Evolutionary conservation across 1,140 invertebrate species (phyloP).

Genomic region (Scaptodrosophila lebanonensis): DNA sequence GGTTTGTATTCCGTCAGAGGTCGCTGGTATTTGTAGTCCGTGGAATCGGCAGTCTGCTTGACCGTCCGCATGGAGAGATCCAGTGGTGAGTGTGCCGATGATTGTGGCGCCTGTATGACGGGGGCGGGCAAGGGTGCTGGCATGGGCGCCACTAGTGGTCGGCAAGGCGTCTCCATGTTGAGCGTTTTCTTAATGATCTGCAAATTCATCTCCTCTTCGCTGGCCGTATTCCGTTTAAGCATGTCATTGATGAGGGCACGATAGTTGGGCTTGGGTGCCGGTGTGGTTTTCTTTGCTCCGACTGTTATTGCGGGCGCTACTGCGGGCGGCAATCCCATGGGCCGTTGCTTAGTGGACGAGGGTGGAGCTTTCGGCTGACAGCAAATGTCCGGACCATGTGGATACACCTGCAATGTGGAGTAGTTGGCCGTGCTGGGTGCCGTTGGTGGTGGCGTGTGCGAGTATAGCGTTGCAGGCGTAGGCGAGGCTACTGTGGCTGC

Average conservation of each 20-base stretch:
- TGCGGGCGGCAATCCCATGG: neutral
- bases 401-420: conserved; percentile 55
- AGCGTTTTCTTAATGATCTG: conserved; percentile 74
- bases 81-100: conserved; percentile 83
- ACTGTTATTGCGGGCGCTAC: neutral
- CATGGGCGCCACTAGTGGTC: neutral
- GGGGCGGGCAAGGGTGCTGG: neutral
- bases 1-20: conserved; percentile 7
- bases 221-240: conserved; percentile 57
- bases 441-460: conserved; percentile 26
- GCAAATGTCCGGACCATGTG: conserved; percentile 59
- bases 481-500: conserved; percentile 60
- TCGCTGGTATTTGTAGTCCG: conserved; percentile 82
- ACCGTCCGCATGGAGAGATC: conserved; percentile 92
- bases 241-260: conserved; percentile 64
- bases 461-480: conserved; percentile 39
- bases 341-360: conserved; percentile 1
- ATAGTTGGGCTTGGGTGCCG: conserved; percentile 59
- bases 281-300: conserved; percentile 38
- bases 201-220: conserved; percentile 67
- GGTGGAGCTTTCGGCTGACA: conserved; percentile 26
- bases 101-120: conserved; percentile 12
- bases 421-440: conserved; percentile 35
- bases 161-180: conserved; percentile 45
- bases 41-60: conserved; percentile 89